Evolutionary conservation across 1,140 invertebrate genomes (phyloP), one percentile per base, ranked within the genome.

Genomic region (Ceratosolen solmsi): DNA sequence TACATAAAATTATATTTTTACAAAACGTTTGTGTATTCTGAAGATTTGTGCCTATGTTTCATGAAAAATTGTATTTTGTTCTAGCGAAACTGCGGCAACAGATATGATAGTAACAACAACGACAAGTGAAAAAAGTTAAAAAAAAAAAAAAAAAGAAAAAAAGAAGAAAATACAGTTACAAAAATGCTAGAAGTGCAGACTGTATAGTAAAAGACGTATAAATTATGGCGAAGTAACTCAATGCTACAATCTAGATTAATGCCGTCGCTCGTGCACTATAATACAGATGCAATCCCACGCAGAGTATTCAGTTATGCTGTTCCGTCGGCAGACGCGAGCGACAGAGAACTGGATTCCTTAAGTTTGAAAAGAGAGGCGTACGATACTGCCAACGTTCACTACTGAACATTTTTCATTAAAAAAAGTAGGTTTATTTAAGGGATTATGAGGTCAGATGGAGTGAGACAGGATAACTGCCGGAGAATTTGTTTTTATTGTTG

Each of bases 191-290:
- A 49, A 27, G 56, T 8, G 49, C 15, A 54, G 27, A 63, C 1
- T 46, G 17, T 49, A 51, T 25, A 49, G 41, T 15, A 41, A 27
- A 51, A 9, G n/a, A 38, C n/a, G 58, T 33, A 76, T 82, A 71
- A 82, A 76, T 82, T 70, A 76, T 38, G 41, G 27, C 30, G 9
- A 33, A 71, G 80, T 86, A 85, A 87, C 87, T 87, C 88, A 88
- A 85, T 87, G 84, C 84, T 83, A 85, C 87, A 88, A 90, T 90
- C 89, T 87, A 90, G 88, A 90, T 90, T 89, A 90, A 89, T 90
- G 89, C 84, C 79, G 80, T 58, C 82, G 79, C 54, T 75, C 83
- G 41, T 8, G 51, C 0, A 58, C 63, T 46, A 74, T 74, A 70
- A 54, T 79, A 58, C 54, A 56, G 38, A 49, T 25, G 38, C 36